Conservation (phyloP, 2,888 invertebrate species). For the Fragum sueziense region DNA sequence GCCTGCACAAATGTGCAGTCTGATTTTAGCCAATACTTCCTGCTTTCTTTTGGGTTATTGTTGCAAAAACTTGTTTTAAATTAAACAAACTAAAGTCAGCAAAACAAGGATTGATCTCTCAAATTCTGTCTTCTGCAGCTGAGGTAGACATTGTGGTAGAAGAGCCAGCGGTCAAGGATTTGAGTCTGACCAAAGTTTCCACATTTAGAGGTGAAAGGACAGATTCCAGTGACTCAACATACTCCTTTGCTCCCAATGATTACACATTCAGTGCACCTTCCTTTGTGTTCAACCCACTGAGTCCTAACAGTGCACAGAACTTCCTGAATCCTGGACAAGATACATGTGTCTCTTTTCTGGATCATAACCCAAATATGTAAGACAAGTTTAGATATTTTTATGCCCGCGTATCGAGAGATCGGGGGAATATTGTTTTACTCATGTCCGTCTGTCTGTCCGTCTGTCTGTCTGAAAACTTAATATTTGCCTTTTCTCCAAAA, state of each 20-base stretch:
- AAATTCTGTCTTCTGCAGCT: not conserved
- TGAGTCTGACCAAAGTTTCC: slow-evolving; percentile 2
- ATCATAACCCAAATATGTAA: slow-evolving; percentile 61
- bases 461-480: no score
- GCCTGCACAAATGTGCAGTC: no score
- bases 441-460: no score
- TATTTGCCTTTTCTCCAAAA: no score
- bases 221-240: slow-evolving; percentile 1
- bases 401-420: no score
- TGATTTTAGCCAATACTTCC: no score
- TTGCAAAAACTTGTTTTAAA: no score
- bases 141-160: not conserved
- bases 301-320: slow-evolving; percentile 68
- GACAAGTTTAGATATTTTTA: no score
- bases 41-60: no score
- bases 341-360: slow-evolving; percentile 55
- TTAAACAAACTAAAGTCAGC: no score
- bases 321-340: slow-evolving; percentile 64
- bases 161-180: not conserved
- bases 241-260: slow-evolving; percentile 70
- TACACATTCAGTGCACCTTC: slow-evolving; percentile 63
- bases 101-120: no score
- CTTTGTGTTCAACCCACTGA: slow-evolving; percentile 70
- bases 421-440: no score
- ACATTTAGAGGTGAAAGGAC: not conserved